Evolutionary conservation across 2,888 invertebrate species (phyloP), one percentile per base, ranked within the genome.

Genomic region (Argyra leucocephala): DNA sequence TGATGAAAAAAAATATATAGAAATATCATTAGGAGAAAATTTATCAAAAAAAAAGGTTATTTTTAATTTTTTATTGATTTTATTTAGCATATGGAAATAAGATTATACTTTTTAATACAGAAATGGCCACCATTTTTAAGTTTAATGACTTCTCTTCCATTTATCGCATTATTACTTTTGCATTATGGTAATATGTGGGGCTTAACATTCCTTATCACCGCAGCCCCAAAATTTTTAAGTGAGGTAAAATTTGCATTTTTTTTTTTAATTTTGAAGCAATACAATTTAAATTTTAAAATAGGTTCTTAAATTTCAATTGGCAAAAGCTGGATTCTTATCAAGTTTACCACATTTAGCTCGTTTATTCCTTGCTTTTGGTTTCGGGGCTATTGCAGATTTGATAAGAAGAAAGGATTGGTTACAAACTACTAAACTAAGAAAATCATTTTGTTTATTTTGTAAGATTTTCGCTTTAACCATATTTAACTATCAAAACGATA

Each of bases 171-270:
- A 73, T 71, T 82, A 12, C 71, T 87, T 1, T 80, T 88, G 24
- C 90, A 90, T 72, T 90, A 87, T 72, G 90, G 90, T 57, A 90
- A 88, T 73, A 79, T 89, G 66, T 90, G 90, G 86, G 87, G 90
- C 1, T 75, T 90, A 31, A 89, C 87, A 76, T 88, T 90, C 74
- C 83, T 89, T 63, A 84, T 90, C 78, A 90, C 88, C 0, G 87
- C 87, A 57, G 88, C 89, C 61, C 90, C 90, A 7, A 86, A 88
- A 71, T 90, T 87, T 74, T 82, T 90, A 72, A 87, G 88, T 59
- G 87, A 86, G 70, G 83, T 76, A 63, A 68, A 61, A 64, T 37
- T n/a, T 36, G 2, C n/a, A 57, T 21, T 22, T 1, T 57, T 5
- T 57, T 21, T 57, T 22, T 1, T 1, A 57, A 12, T 9, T 21